Percentiles rank a stretch among this genome's conserved stretches.
phyloP scores from a whole-genome alignment of 2,113 vertebrate genomes.

The Phaethornis superciliosus region DNA sequence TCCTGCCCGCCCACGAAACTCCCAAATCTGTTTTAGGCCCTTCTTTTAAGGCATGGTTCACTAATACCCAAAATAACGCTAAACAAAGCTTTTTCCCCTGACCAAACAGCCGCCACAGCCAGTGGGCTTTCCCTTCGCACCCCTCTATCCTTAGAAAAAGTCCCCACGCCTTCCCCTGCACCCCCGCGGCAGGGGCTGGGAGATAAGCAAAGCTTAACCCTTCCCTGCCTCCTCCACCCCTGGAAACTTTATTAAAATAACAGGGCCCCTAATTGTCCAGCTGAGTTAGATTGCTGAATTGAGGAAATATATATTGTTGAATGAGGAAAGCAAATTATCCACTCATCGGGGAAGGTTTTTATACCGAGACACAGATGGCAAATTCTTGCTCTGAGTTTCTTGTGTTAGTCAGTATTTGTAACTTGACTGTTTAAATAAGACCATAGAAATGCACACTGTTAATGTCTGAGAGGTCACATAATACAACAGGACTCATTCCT shows the following conservation, averaged over 20 bases:
- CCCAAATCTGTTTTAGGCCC: conserved; percentile 10
- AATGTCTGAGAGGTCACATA: not conserved
- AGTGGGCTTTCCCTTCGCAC: not conserved
- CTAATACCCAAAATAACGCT: conserved; percentile 20
- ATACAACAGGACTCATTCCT: not conserved
- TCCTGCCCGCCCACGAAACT: not conserved
- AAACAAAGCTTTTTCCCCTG: not conserved
- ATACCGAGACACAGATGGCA: not conserved
- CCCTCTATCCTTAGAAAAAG: not conserved
- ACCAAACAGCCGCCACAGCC: not conserved
- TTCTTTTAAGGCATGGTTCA: not conserved
- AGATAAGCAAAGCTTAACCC: not conserved
- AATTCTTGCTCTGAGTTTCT: not conserved
- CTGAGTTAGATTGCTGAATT: not conserved
- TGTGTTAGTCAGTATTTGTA: not conserved
- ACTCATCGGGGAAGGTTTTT: not conserved
- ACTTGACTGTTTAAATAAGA: not conserved
- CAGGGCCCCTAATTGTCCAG: not conserved
- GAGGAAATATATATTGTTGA: not conserved
- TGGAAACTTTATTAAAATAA: not conserved
- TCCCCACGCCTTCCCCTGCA: not conserved
- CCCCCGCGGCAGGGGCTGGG: not conserved
- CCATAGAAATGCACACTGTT: not conserved
- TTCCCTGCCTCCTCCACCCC: not conserved
- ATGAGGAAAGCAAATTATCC: not conserved